Percentiles rank a stretch among this genome's conserved stretches.
phyloP scores from a whole-genome alignment of 2,888 invertebrate species.

The Xylota sylvarum region DNA sequence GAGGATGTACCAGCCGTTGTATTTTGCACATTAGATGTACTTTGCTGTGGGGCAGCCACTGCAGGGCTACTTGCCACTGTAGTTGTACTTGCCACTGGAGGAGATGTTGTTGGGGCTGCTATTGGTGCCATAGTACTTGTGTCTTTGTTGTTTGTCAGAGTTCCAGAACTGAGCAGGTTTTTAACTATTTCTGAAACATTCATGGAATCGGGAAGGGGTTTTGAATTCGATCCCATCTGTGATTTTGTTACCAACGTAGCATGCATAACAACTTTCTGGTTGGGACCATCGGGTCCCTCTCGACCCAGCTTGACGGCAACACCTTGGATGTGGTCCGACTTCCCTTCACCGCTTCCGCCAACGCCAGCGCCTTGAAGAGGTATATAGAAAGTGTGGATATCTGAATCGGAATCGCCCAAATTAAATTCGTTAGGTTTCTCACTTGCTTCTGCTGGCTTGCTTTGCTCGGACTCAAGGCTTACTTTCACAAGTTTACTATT shows the following conservation, averaged over 20 bases:
- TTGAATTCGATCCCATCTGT: constrained; percentile 84
- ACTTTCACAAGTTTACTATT: constrained; percentile 86
- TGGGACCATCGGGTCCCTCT: constrained; percentile 87
- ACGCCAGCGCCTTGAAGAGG: constrained; percentile 86
- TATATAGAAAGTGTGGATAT: constrained; percentile 88
- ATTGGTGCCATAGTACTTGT: constrained; percentile 50
- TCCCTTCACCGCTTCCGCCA: constrained; percentile 81
- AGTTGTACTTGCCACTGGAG: background rate
- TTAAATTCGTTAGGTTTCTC: constrained; percentile 73
- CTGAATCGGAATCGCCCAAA: constrained; percentile 86
- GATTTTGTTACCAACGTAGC: constrained; percentile 89
- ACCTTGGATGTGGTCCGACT: constrained; percentile 86
- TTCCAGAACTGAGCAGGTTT: constrained; percentile 81
- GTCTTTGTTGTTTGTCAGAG: constrained; percentile 71
- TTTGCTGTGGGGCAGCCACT: constrained; percentile 41
- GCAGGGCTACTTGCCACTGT: background rate
- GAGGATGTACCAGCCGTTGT: constrained; percentile 76
- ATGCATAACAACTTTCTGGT: constrained; percentile 87
- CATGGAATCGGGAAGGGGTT: constrained; percentile 83
- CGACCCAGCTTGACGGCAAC: constrained; percentile 89
- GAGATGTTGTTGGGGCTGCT: constrained; percentile 22
- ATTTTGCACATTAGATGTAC: constrained; percentile 31
- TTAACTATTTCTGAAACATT: constrained; percentile 84
- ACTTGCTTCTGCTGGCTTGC: constrained; percentile 62
- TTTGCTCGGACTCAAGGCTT: constrained; percentile 85